Evolutionary conservation across 2,888 invertebrate genomes (phyloP).

Genomic region (Hedya salicella): DNA sequence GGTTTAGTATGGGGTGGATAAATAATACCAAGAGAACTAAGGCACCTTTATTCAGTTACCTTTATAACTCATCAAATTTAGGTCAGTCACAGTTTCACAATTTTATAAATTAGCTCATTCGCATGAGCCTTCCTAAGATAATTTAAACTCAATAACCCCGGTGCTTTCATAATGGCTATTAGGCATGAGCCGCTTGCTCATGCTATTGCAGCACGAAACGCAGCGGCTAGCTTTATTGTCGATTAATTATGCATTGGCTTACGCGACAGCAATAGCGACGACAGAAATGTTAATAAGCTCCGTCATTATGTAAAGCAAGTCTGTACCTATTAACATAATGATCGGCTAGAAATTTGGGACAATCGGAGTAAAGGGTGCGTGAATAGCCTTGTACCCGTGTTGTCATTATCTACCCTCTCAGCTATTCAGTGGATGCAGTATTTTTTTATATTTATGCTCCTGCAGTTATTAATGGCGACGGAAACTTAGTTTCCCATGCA

Average conservation of each 20-base stretch:
- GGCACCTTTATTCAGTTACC: no score
- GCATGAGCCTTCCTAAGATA: background rate
- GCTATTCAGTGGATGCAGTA: no score
- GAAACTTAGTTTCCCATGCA: no score
- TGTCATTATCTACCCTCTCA: background rate
- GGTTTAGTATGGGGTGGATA: no score
- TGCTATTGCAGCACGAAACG: conserved; percentile 20
- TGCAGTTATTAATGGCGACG: no score
- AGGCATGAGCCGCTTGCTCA: conserved; percentile 10
- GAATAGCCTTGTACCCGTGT: background rate
- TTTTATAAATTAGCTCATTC: no score
- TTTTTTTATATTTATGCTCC: no score
- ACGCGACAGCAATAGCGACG: conserved; percentile 39
- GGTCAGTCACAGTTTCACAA: no score
- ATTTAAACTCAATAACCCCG: background rate
- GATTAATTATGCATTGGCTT: conserved; percentile 42
- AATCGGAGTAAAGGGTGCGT: conserved; percentile 1
- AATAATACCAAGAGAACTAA: no score
- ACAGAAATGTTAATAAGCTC: conserved; percentile 39
- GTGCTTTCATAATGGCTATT: conserved; percentile 19
- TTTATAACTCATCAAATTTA: no score
- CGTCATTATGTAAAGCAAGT: conserved; percentile 38
- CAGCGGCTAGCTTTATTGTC: conserved; percentile 33
- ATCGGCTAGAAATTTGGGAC: conserved; percentile 25
- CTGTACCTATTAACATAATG: conserved; percentile 28